Conservation (phyloP, 2,888 invertebrate species). For the Monoplex corrugatus region DNA sequence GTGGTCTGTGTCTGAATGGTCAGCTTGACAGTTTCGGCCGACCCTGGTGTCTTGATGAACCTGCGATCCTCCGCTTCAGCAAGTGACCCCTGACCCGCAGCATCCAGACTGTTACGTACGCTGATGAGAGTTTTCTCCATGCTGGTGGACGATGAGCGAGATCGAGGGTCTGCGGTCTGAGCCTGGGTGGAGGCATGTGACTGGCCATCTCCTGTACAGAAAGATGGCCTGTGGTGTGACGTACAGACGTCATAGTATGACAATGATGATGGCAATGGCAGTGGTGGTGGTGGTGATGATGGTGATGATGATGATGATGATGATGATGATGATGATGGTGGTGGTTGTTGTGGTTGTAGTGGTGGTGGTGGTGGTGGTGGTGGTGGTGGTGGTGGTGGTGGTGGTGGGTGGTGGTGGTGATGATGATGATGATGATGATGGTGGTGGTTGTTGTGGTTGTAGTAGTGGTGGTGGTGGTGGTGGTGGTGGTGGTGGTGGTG, state of each 20-base stretch:
- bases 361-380: no score
- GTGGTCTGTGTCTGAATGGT: slow-evolving; percentile 71
- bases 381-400: background rate
- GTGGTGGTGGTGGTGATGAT: no score
- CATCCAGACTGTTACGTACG: background rate
- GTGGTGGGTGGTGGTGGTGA: no score
- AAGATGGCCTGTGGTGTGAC: no score
- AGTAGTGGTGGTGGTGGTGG: no score
- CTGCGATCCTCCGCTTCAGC: slow-evolving; percentile 23
- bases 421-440: no score
- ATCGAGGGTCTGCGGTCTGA: background rate
- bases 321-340: background rate
- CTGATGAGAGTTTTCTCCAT: slow-evolving; percentile 1
- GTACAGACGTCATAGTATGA: background rate
- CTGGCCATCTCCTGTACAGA: background rate
- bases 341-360: no score
- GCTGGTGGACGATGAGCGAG: slow-evolving; percentile 11
- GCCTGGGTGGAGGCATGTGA: slow-evolving; percentile 9
- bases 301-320: no score
- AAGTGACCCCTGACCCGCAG: background rate
- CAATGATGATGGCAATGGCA: background rate
- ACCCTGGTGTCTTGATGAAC: background rate
- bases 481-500: no score
- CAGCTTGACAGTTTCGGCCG: slow-evolving; percentile 71
- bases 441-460: no score